Conservation (phyloP, 1,140 invertebrate species). For the Theocolax elegans region DNA sequence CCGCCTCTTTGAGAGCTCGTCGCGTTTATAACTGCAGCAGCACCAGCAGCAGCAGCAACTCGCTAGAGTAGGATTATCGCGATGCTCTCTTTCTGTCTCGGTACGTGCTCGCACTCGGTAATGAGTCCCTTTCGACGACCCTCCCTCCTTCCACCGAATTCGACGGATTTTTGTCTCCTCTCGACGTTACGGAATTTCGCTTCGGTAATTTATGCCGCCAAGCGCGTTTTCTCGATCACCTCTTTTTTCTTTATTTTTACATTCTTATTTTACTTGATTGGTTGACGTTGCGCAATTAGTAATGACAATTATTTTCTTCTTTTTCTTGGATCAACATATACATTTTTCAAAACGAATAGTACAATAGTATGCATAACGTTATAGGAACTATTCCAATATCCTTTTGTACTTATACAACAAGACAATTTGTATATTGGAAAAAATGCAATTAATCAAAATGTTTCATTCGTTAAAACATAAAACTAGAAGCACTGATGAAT, state of each 20-base stretch:
- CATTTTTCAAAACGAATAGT: too few relatives aligned
- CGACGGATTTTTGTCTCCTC: slow-evolving; percentile 26
- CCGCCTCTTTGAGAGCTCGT: not conserved
- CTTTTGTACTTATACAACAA: too few relatives aligned
- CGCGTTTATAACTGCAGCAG: too few relatives aligned
- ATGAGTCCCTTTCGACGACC: slow-evolving; percentile 17
- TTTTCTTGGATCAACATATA: not conserved
- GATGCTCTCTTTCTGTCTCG: not conserved
- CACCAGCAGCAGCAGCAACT: too few relatives aligned
- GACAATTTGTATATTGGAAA: too few relatives aligned
- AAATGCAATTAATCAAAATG: too few relatives aligned
- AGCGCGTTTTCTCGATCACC: slow-evolving; percentile 15
- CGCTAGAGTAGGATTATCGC: too few relatives aligned
- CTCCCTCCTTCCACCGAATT: slow-evolving; percentile 4
- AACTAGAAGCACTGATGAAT: too few relatives aligned
- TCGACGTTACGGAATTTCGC: slow-evolving; percentile 9
- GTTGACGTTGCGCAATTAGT: slow-evolving; percentile 31
- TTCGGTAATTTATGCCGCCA: slow-evolving; percentile 22
- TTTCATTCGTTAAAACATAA: too few relatives aligned
- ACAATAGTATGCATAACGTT: too few relatives aligned
- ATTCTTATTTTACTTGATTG: not conserved
- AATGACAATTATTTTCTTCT: slow-evolving; percentile 27
- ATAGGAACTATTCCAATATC: too few relatives aligned
- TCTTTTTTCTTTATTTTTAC: too few relatives aligned
- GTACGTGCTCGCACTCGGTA: slow-evolving; percentile 22